Evolutionary conservation across 2,888 invertebrate genomes (phyloP), one percentile per base, ranked within the genome.

Genomic region (Caradrina kadenii): DNA sequence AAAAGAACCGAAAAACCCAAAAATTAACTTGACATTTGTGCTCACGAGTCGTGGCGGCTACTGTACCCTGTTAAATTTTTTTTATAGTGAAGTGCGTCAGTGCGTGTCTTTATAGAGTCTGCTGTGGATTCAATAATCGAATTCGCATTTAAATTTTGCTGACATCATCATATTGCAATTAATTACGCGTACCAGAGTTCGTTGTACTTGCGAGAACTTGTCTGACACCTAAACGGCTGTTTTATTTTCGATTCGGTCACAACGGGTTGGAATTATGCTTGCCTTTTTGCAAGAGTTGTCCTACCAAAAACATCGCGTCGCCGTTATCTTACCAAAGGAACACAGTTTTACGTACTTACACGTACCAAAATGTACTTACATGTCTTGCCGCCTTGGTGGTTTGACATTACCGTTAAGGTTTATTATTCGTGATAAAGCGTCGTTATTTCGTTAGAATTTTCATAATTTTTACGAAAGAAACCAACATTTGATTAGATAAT

Each of bases 261-360:
- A 17, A 35, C 53, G 15, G 10, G 15, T 54, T 19, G 19, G 11
- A 35, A 19, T 61, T 26, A 31, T 21, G 21, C 15, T n/a, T 45
- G 55, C 26, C 13, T 49, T 2, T 8, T 56, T 39, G 54, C 54
- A 8, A 39, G 21, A 49, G 22, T 56, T 63, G 42, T 5, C 11
- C 1, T 15, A 31, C 26, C 11, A 19, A 50, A 50, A 56, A 42
- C 17, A 52, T 39, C 4, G 45, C 11, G 11, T 7, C 11, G 6
- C 49, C 19, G 45, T 58, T 48, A 58, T 63, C 50, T 63, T 35
- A 19, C 39, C 35, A 21, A 15, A 56, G 45, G 11, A 70, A 71
- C 22, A 22, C 56, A 52, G 48, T 48, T 58, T 48, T 13, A n/a
- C 11, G 17, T 45, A 55, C 22, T 42, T 54, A 13, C 31, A 45